Conservation (phyloP, 2,888 invertebrate species). For the Nephrocerus scutellatus region DNA sequence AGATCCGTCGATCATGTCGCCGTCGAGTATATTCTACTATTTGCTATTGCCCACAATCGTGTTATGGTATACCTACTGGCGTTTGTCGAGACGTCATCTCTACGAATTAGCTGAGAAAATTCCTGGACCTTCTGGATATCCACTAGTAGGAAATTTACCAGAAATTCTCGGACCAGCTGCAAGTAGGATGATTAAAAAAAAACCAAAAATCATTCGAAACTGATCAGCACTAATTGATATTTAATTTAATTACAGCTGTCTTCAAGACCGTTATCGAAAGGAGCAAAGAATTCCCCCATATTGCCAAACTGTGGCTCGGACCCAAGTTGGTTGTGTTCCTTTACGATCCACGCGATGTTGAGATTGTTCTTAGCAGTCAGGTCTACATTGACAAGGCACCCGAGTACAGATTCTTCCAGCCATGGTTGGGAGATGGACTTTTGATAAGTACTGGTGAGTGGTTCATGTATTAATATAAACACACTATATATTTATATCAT, state of each 20-base stretch:
- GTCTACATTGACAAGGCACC: slow-evolving; percentile 73
- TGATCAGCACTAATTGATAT: slow-evolving; percentile 5
- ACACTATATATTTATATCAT: too few species aligned
- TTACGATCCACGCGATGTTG: slow-evolving; percentile 69
- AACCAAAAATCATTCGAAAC: slow-evolving; percentile 1
- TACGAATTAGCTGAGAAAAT: slow-evolving; percentile 64
- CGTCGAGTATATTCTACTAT: slow-evolving; percentile 63
- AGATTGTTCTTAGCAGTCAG: slow-evolving; percentile 70
- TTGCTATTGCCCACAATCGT: slow-evolving; percentile 64
- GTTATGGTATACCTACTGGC: slow-evolving; percentile 70
- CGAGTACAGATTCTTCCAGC: slow-evolving; percentile 74
- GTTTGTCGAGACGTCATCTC: slow-evolving; percentile 63
- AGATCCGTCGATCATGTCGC: slow-evolving; percentile 47
- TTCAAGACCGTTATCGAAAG: slow-evolving; percentile 54
- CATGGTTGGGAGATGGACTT: slow-evolving; percentile 77
- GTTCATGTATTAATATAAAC: not conserved
- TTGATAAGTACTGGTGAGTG: slow-evolving; percentile 68
- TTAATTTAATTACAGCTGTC: slow-evolving; percentile 55
- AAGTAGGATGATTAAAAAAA: slow-evolving; percentile 48
- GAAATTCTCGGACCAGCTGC: slow-evolving; percentile 67
- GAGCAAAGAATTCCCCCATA: slow-evolving; percentile 51
- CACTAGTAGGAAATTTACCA: slow-evolving; percentile 67
- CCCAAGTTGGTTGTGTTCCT: slow-evolving; percentile 68
- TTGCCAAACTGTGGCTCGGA: slow-evolving; percentile 68
- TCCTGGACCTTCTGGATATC: slow-evolving; percentile 65